Evolutionary conservation across 1,140 invertebrate species (phyloP), one percentile per base, ranked within the genome.

Genomic region (Alviniconcha marisindica): DNA sequence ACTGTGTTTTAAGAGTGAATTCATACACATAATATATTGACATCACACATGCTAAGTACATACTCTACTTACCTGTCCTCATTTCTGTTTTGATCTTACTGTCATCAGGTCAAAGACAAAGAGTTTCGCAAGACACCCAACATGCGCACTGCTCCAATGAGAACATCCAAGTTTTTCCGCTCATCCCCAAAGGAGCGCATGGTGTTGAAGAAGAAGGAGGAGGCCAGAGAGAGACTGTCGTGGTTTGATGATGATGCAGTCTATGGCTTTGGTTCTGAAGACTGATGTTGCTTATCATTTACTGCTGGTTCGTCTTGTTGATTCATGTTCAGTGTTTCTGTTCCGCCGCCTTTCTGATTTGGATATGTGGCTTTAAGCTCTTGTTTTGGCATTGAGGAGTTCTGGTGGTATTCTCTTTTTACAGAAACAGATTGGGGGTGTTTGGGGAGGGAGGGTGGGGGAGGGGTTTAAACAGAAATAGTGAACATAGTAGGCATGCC

Each of bases 221-320:
- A 71, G 60, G 56, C 56, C 60, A 77, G 48, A 28, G 77, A 83
- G 44, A 28, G 40, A 73, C 44, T 83, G 60, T 63, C 82, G 24
- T 83, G 82, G 82, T 83, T 83, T 73, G 82, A 83, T 60, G 56
- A 78, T 33, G 82, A 83, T 60, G 60, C 63, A 33, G 77, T 83
- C 40, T 83, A 78, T 73, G 82, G 63, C 33, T 83, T 83, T 56
- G 82, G 82, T 48, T 54, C 77, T 56, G 82, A 83, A 54, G 82
- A 83, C 82, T 83, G 24, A 79, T 69, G 28, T 21, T 33, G 15
- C 4, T 36, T 33, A 21, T 14, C n/a, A 71, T 71, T n/a, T 21
- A 14, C 31, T 71, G 36, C 66, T n/a, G n/a, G n/a, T n/a, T n/a
- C n/a, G n/a, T n/a, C n/a, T n/a, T n/a, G n/a, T n/a, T n/a, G n/a